phyloP scores from a whole-genome alignment of 2,888 invertebrate genomes.

The Eumerus sabulonum region DNA sequence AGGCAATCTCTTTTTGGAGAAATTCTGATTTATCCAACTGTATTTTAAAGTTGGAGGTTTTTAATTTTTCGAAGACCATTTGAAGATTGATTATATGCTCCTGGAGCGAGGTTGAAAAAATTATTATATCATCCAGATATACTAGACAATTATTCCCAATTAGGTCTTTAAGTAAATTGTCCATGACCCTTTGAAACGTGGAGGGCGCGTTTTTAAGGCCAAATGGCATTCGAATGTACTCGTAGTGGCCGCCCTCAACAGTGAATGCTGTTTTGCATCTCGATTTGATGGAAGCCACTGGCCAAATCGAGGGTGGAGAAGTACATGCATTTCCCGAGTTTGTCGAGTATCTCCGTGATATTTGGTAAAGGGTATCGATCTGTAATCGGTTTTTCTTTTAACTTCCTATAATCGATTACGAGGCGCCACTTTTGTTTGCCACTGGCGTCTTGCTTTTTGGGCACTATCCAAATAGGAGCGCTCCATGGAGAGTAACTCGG shows the following conservation, averaged over 20 bases:
- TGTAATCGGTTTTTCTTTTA: conserved; percentile 23
- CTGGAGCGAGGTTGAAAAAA: conserved; percentile 70
- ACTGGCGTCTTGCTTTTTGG: conserved; percentile 16
- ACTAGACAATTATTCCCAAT: conserved; percentile 5
- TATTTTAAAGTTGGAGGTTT: conserved; percentile 68
- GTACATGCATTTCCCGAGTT: conserved; percentile 11
- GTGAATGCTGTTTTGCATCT: conserved; percentile 64
- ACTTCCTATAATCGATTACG: conserved; percentile 31
- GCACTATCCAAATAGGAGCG: conserved; percentile 21
- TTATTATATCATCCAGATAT: conserved; percentile 63
- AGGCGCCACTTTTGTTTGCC: conserved; percentile 24
- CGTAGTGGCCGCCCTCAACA: conserved; percentile 45
- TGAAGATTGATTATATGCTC: conserved; percentile 69
- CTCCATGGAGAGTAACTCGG: conserved; percentile 24
- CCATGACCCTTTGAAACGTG: conserved; percentile 9
- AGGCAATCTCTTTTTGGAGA: conserved; percentile 69
- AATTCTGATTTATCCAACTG: conserved; percentile 57
- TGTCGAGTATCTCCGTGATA: conserved; percentile 10
- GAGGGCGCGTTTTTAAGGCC: conserved; percentile 18
- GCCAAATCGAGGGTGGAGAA: conserved; percentile 26
- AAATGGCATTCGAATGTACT: conserved; percentile 36
- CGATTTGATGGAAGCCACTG: conserved; percentile 16
- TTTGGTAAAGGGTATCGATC: conserved; percentile 25
- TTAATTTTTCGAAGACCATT: neutral
- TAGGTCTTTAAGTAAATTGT: conserved; percentile 4